phyloP scores from a whole-genome alignment of 2,797 vertebrate species.

The Myripristis murdjan region DNA sequence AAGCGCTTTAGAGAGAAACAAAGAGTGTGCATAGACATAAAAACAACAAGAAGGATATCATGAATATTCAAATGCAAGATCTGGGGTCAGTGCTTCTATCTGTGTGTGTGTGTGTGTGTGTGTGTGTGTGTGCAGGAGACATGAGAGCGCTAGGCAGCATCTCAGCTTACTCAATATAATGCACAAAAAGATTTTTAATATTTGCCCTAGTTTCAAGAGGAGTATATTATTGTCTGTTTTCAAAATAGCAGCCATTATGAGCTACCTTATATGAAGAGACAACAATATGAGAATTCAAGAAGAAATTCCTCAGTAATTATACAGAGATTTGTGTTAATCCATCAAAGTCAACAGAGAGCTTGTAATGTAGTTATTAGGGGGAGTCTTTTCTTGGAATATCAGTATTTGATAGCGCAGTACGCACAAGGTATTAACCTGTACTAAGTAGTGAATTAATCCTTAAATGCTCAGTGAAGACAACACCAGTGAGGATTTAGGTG shows the following conservation, averaged over 20 bases:
- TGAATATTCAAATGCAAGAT: no score
- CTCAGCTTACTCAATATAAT: neutral
- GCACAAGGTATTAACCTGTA: slow-evolving; percentile 42
- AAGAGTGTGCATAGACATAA: no score
- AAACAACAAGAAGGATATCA: no score
- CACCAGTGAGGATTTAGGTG: slow-evolving; percentile 40
- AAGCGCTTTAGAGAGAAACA: no score
- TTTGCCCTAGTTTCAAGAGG: slow-evolving; percentile 4
- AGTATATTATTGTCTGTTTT: slow-evolving; percentile 22
- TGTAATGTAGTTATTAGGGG: slow-evolving; percentile 38
- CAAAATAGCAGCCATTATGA: neutral
- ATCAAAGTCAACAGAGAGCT: slow-evolving; percentile 42
- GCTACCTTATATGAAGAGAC: neutral
- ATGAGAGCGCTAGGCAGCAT: slow-evolving; percentile 8
- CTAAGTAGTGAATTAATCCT: slow-evolving; percentile 51
- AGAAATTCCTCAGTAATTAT: slow-evolving; percentile 35
- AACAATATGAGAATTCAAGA: slow-evolving; percentile 10
- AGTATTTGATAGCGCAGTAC: slow-evolving; percentile 17
- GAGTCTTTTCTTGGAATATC: slow-evolving; percentile 33
- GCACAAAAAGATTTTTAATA: no score
- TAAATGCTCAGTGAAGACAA: slow-evolving; percentile 52
- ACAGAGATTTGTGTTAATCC: slow-evolving; percentile 39
- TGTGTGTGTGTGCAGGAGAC: no score
- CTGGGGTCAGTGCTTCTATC: no score
- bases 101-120: no score